Base-by-base conservation (phyloP, 53 echinoderm and acorn worm species). In the Mesocentrotus franciscanus region DNA sequence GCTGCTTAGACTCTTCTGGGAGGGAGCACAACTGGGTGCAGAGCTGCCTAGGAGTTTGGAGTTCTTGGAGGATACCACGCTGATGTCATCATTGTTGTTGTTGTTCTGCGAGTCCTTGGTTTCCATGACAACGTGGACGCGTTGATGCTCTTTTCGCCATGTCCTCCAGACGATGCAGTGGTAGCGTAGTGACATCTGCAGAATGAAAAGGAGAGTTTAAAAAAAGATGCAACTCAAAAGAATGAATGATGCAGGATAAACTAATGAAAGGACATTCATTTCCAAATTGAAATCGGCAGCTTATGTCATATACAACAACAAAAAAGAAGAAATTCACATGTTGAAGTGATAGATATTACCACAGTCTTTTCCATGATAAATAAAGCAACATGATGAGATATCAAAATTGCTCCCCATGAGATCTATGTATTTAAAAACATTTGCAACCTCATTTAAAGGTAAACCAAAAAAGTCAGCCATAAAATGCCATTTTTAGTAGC, bases 81-180 rank as follows among this genome's bases (percentile, higher is more conserved):
- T 91, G 91, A 68, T 62, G 29, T 42, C 58, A 14, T 58, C 17
- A 9, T 58, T 58, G 91, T 90, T 62, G 34, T 87, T 87, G 60
- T 91, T 66, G 66, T 61, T 61, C 91, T 91, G n/a, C 4, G 66
- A 61, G 34, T 91, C 64, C 35, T 35, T 66, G 66, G 91, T 94
- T n/a, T 85, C 76, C 90, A 96, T 93, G 89, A 96, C 91, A 33
- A 96, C 68, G 62, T 96, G 95, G 59, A 97, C 95, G 9, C 66
- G 56, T 61, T 97, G 96, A 83, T 97, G 95, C 42, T 96, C 94
- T 30, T 89, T 57, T 24, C 95, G 78, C 97, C 97, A 97, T 11
- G 78, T 96, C 30, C 90, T 92, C 97, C 97, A 97, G 57, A 97
- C 93, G 79, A 81, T 96, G 95, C 93, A 97, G 91, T 97, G 97